Base-by-base conservation (phyloP, 1,140 invertebrate species). In the Drosophila littoralis region DNA sequence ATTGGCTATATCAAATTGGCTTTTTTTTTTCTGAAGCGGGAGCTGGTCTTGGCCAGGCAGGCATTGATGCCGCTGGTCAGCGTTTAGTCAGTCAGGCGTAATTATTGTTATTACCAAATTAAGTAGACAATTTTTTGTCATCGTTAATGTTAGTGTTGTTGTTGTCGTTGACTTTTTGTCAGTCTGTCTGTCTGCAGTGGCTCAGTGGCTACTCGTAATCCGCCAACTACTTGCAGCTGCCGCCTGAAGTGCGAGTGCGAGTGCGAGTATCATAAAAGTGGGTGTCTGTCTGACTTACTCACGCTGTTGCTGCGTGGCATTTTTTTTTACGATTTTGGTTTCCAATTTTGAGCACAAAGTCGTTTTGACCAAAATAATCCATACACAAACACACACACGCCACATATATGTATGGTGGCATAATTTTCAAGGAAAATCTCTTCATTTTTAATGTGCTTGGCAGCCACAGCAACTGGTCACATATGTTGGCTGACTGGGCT, bases 101-200 rank as follows among this genome's bases (percentile, higher is more conserved):
- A 88, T 88, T 88, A 88, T 88, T 88, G 84, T 88, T 88, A 88
- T 88, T 88, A 89, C 84, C 84, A 88, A 88, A 88, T 88, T 88
- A 88, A 88, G 84, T 81, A 88, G 84, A 84, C 84, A 89, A 84
- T 88, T 84, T 88, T 88, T 83, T 88, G n/a, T 77, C 57, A 54
- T 50, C 17, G 32, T 61, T 28, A 48, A 48, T 28, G 46, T 28
- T 48, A 10, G 12, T 0, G 46, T 12, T 22, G 15, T 46, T 22
- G 43, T 9, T 15, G 45, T 46, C 13, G 45, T 9, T 15, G 58
- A 67, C 76, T 79, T 58, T 88, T 85, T 86, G 86, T 81, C 81
- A 77, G 61, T 66, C 58, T 65, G 63, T 32, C 43, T 46, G 66
- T 40, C 42, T 28, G 33, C 33, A 32, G 32, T 54, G 38, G 28